These are phyloP conservation scores for Leptinotarsa peninsularis DNA, from an alignment of 2,888 invertebrate species.

Conservation along the genomic window DNA sequence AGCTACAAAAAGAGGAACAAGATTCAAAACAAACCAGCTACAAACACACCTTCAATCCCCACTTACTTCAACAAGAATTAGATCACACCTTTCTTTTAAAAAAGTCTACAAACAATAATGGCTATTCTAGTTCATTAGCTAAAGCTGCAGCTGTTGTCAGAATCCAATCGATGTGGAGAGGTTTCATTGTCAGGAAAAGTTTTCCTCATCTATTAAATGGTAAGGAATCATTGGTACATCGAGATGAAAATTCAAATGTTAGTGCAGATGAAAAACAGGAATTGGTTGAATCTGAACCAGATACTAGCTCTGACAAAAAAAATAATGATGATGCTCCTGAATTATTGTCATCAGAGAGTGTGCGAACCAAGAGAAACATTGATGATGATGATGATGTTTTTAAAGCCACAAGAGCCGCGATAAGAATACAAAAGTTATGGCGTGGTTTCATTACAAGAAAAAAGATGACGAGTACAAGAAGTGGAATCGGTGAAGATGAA, in stretches of 20 bases:
- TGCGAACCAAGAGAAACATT: conserved; percentile 3
- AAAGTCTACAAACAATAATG: not conserved
- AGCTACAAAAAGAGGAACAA: conserved; percentile 41
- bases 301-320: not conserved
- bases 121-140: not conserved
- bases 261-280: conserved; percentile 20
- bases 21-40: conserved; percentile 40
- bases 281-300: conserved; percentile 12
- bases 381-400: conserved; percentile 8
- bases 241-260: conserved; percentile 20
- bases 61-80: conserved; percentile 48
- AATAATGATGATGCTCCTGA: not conserved
- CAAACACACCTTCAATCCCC: conserved; percentile 46
- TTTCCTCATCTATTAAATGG: conserved; percentile 41
- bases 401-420: conserved; percentile 36
- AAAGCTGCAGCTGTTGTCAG: conserved; percentile 40
- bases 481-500: not conserved
- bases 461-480: not conserved
- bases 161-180: conserved; percentile 50
- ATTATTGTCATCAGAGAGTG: not conserved
- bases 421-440: conserved; percentile 46
- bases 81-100: conserved; percentile 39
- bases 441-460: conserved; percentile 45
- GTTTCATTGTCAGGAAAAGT: conserved; percentile 42
- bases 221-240: conserved; percentile 9